Base-by-base conservation (phyloP, 2,888 invertebrate genomes). In the Ethmia dodecea region DNA sequence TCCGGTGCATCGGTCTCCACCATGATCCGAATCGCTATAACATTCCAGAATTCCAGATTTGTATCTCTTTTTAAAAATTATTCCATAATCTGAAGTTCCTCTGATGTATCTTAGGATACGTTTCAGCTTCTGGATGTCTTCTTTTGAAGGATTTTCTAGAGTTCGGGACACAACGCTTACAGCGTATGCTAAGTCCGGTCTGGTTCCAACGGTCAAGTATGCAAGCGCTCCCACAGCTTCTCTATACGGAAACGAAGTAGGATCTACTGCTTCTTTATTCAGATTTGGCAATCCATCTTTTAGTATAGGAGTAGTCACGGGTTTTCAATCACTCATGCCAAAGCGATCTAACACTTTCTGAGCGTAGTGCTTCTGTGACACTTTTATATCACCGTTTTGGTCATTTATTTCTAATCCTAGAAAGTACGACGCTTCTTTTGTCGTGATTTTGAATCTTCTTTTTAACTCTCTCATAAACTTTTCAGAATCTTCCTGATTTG, bases 371-470 rank as follows among this genome's bases (percentile, higher is more conserved):
- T 11, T 13, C 13, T 37, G 37, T n/a, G 28, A 1, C 5, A 37
- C 11, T n/a, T 1, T 27, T 2, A 37, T 37, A 6, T 24, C 6
- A 6, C 29, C 33, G 9, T 14, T 11, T 5, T 15, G 2, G 11
- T 13, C 11, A 3, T 32, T n/a, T 8, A 33, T 31, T 20, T 31
- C 28, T 6, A 36, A 12, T 3, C 36, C 36, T 13, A 36, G 27
- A 22, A 26, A 36, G 11, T 28, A 36, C 5, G 20, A 22, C 2
- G 22, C 27, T 4, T 16, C 15, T 9, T 31, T 31, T 2, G 31
- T 27, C 1, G 31, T 36, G 9, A 31, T 31, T 12, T 27, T 36
- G 31, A 31, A 31, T 6, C 31, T 2, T n/a, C 20, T 22, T 26
- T 9, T 5, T 11, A 32, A 8, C 1, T 32, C 10, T 13, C 6